Conservation (phyloP, 1,140 invertebrate genomes). For the Nixonia krombeini region DNA sequence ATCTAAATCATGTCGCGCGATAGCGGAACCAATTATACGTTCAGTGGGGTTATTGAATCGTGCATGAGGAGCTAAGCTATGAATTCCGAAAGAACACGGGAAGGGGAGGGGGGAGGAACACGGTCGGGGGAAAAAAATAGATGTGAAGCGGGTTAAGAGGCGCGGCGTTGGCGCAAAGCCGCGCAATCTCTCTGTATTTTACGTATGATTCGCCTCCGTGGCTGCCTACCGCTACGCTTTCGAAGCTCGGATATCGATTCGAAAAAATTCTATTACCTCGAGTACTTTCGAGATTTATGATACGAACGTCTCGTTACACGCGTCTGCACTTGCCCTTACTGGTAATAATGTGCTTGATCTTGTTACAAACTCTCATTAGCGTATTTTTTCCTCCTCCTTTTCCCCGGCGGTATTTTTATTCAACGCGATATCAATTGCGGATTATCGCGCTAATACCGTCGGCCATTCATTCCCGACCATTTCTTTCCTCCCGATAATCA, state of each 20-base stretch:
- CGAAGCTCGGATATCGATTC: slow-evolving; percentile 17
- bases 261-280: slow-evolving; percentile 18
- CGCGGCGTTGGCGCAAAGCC: slow-evolving; percentile 12
- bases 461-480: too few species aligned
- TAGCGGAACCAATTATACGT: slow-evolving; percentile 51
- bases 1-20: slow-evolving; percentile 6
- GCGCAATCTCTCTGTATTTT: slow-evolving; percentile 13
- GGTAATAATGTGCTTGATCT: slow-evolving; percentile 7
- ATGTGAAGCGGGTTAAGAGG: slow-evolving; percentile 13
- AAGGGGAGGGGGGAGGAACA: too few species aligned
- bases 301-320: slow-evolving; percentile 16
- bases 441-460: background rate
- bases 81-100: slow-evolving; percentile 28
- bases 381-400: background rate
- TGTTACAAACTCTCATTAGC: background rate
- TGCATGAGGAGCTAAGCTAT: slow-evolving; percentile 46
- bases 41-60: slow-evolving; percentile 53
- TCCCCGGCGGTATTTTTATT: background rate
- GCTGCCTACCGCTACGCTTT: slow-evolving; percentile 5
- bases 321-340: slow-evolving; percentile 14
- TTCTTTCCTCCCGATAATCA: too few species aligned
- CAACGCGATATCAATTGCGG: background rate
- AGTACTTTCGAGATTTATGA: slow-evolving; percentile 17
- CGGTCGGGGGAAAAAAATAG: background rate
- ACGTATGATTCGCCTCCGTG: slow-evolving; percentile 16